A percentile compares a stretch with the other conserved stretches of the same genome.
Evolutionary conservation across 2,888 invertebrate species (phyloP).

Genomic region (Pharmacophagus antenor): DNA sequence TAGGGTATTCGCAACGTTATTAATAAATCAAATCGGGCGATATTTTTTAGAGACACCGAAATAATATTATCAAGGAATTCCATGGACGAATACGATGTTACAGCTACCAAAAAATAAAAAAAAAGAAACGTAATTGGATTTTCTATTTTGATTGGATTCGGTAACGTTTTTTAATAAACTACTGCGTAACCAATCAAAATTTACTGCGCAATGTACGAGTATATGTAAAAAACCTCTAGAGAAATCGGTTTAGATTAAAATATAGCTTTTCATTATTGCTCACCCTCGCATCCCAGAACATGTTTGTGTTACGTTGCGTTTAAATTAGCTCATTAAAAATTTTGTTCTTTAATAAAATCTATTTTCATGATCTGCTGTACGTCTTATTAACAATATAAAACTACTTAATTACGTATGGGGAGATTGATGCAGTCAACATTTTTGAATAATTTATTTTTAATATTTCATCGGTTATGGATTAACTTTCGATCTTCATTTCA

Average conservation of each 20-base stretch:
- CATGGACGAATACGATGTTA: not conserved
- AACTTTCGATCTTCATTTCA: too few species aligned
- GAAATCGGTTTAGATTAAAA: not conserved
- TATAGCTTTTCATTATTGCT: not conserved
- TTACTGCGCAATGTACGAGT: not conserved
- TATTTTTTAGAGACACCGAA: constrained; percentile 19
- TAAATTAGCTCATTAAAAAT: not conserved
- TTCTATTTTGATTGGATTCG: constrained; percentile 7
- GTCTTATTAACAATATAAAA: not conserved
- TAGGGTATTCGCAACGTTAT: constrained; percentile 3
- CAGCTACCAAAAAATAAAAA: constrained; percentile 5
- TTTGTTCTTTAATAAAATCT: constrained; percentile 2
- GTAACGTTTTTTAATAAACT: not conserved
- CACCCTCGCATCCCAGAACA: not conserved
- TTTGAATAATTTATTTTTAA: too few species aligned
- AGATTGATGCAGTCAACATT: not conserved
- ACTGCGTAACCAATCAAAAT: constrained; percentile 1
- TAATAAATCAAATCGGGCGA: constrained; percentile 19
- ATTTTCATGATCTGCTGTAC: not conserved
- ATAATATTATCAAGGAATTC: constrained; percentile 13
- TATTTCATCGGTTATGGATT: too few species aligned
- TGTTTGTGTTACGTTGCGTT: not conserved
- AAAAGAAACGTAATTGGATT: constrained; percentile 1
- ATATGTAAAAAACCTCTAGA: not conserved
- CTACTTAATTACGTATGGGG: not conserved